Base-by-base conservation (phyloP, 2,888 invertebrate species). In the Hypsopygia costalis region DNA sequence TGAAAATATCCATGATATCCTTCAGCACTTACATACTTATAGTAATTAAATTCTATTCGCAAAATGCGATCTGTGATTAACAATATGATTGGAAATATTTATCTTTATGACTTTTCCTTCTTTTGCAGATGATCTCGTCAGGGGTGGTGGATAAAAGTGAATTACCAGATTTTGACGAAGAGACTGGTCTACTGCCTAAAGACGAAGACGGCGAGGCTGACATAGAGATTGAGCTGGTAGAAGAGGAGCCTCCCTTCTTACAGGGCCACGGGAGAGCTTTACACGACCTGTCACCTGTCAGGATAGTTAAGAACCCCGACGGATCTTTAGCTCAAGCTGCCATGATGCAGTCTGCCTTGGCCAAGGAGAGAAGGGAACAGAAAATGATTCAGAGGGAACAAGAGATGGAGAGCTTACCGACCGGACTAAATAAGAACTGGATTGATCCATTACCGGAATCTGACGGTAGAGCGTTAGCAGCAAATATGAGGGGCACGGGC, bases 311-410 rank as follows among this genome's bases (percentile, higher is more conserved):
- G 88, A 99, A 99, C 90, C 99, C 99, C 0, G 99, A 99, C 76
- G 99, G 99, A 0, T 98, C 98, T 0, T 81, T 99, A 11, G 99
- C 99, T 0, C 99, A 99, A 78, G 98, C 99, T 0, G 99, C 99
- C 0, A 98, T 99, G 97, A 99, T 98, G 98, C 99, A 99, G 78
- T 97, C 96, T 7, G 99, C 99, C 0, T 76, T 99, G 31, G 96
- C 99, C 0, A 99, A 99, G 69, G 99, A 99, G 73, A 90, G 99
- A 37, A 89, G 99, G 32, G 99, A 99, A 73, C 93, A 96, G 63
- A 99, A 99, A 81, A 97, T 97, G 96, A 81, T 96, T n/a, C 97
- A 97, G 58, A 81, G 98, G 16, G 98, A 98, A 68, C 77, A 96
- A 53, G 98, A 98, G 81, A 94, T 96, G 90, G 97, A 97, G 68